Base-by-base conservation (phyloP, 1,140 invertebrate species). In the Hylaeus anthracinus region DNA sequence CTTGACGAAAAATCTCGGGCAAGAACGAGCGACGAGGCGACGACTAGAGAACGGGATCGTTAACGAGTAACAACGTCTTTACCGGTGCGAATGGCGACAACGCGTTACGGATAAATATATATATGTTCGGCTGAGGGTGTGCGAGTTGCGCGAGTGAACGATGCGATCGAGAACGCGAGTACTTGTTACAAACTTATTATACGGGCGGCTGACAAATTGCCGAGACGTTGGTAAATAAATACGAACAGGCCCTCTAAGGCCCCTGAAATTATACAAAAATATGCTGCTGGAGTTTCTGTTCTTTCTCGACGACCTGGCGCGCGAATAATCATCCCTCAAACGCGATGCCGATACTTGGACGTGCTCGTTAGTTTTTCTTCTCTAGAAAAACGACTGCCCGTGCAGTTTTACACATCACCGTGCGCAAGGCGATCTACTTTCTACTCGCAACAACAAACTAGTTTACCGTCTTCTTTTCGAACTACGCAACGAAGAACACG, bases 161-260 rank as follows among this genome's bases (percentile, higher is more conserved):
- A 84, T 77, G 81, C 53, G 83, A 83, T 81, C 76, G 74, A 86
- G 80, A 83, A 69, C 84, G 75, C 70, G 76, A 86, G 84, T 86
- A 88, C 70, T 91, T 91, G 90, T 91, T 91, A 90, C 88, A 90
- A 90, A 73, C 86, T 91, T 90, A 91, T 90, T 91, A 90, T 82
- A 86, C 75, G 70, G 70, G 76, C 75, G 81, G 86, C 55, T 83
- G 86, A 86, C 79, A 86, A 89, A 87, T 87, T 85, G 86, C 79
- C 74, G 77, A 89, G 82, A 81, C 84, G 89, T 86, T 88, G 89
- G 82, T 89, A 87, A 91, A 89, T 90, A 90, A 91, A 79, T 79
- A 90, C 72, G 63, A 73, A 41, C 61, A 53, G 67, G 75, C 61
- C 66, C 80, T 58, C 53, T 55, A 58, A 60, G 80, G 43, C 67